Conservation (phyloP, 2,888 invertebrate species). For the Drosophila anomelani region DNA sequence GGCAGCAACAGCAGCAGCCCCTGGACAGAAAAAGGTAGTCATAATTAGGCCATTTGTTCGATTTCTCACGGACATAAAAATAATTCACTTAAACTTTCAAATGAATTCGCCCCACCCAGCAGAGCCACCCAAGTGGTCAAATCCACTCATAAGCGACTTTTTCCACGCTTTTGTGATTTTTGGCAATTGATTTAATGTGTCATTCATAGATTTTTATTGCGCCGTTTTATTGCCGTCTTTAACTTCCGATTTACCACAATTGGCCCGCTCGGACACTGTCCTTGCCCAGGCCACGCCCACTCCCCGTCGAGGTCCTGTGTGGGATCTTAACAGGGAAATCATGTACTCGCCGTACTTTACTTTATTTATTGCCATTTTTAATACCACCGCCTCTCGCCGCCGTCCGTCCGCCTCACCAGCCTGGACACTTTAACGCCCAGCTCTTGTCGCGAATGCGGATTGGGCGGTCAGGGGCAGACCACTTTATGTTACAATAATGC, state of each 20-base stretch:
- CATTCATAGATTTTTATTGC: constrained; percentile 85
- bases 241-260: constrained; percentile 85
- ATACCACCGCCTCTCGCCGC: constrained; percentile 53
- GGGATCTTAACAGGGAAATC: constrained; percentile 83
- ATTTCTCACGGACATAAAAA: constrained; percentile 74
- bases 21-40: constrained; percentile 5
- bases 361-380: constrained; percentile 84
- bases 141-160: constrained; percentile 64
- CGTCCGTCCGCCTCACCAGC: constrained; percentile 53
- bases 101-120: constrained; percentile 59
- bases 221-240: constrained; percentile 85
- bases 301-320: constrained; percentile 47
- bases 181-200: constrained; percentile 85
- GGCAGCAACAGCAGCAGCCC: background rate
- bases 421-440: constrained; percentile 76
- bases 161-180: constrained; percentile 81
- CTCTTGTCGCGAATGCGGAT: constrained; percentile 44
- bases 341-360: constrained; percentile 83
- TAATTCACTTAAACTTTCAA: constrained; percentile 67
- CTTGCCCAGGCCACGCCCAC: constrained; percentile 28
- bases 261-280: constrained; percentile 81
- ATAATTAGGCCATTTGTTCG: constrained; percentile 65
- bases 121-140: constrained; percentile 55
- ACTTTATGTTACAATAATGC: constrained; percentile 82
- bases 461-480: constrained; percentile 45